phyloP scores from a whole-genome alignment of 2,888 invertebrate genomes.

The Pachliopta kotzebuea region DNA sequence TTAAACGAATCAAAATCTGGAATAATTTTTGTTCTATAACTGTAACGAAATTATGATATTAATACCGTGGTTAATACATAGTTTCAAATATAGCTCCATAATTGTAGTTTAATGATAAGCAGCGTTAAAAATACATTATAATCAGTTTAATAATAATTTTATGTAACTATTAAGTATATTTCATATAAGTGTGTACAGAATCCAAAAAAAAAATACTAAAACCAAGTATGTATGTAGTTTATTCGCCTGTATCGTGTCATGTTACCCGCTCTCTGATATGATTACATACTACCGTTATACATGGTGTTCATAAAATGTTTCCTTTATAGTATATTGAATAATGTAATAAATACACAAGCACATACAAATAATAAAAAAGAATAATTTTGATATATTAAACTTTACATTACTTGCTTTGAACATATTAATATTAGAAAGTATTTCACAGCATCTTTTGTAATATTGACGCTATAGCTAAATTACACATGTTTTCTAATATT shows the following conservation, averaged over 20 bases:
- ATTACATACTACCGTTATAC: slow-evolving; percentile 17
- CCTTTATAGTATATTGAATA: slow-evolving; percentile 20
- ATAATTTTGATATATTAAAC: too few relatives aligned
- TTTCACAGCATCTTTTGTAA: background rate
- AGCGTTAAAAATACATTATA: too few relatives aligned
- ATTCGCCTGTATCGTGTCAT: slow-evolving; percentile 22
- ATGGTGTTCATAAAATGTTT: slow-evolving; percentile 28
- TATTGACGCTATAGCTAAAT: background rate
- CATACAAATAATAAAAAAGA: too few relatives aligned
- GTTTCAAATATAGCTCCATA: too few relatives aligned
- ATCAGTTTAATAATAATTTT: too few relatives aligned
- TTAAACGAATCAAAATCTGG: background rate
- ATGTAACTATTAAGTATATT: background rate
- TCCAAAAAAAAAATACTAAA: background rate
- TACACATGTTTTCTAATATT: too few relatives aligned
- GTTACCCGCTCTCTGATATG: slow-evolving; percentile 20
- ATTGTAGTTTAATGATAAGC: too few relatives aligned
- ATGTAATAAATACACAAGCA: too few relatives aligned
- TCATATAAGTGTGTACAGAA: background rate
- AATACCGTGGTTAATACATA: too few relatives aligned
- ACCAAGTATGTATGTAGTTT: slow-evolving; percentile 16
- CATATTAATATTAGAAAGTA: background rate
- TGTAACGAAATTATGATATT: too few relatives aligned
- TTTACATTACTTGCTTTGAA: background rate
- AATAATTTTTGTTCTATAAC: too few relatives aligned